A percentile compares a stretch with the other conserved stretches of the same genome.
These are phyloP conservation scores for Cabera pusaria DNA, from an alignment of 2,888 invertebrate genomes.

Conservation along the genomic window DNA sequence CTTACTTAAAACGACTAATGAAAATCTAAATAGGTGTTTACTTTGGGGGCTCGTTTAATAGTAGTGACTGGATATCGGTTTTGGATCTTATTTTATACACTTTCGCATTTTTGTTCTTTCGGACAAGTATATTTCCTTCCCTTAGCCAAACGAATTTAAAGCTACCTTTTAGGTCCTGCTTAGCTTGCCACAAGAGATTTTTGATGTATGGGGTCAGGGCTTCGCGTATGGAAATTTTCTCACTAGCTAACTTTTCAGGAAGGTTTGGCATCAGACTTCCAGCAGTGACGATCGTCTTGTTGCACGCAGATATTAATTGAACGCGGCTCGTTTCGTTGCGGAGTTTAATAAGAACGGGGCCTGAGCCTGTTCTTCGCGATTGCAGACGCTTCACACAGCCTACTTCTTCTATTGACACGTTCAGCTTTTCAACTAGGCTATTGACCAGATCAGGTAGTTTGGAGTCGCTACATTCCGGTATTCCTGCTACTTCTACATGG, in stretches of 20 bases:
- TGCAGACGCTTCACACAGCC: background rate
- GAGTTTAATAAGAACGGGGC: background rate
- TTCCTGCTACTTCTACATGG: background rate
- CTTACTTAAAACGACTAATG: too few species aligned
- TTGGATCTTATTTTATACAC: background rate
- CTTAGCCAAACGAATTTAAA: conserved; percentile 4
- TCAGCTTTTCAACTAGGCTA: background rate
- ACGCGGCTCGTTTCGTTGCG: background rate
- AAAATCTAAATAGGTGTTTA: too few species aligned
- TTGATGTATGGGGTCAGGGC: conserved; percentile 5
- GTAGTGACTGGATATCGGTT: background rate
- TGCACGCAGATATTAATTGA: background rate
- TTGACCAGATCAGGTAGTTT: background rate
- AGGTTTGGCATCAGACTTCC: conserved; percentile 5
- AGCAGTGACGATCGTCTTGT: background rate
- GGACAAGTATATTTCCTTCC: conserved; percentile 1
- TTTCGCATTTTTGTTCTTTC: background rate
- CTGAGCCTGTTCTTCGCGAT: background rate
- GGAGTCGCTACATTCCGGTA: background rate
- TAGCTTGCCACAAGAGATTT: conserved; percentile 6
- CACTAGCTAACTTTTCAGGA: background rate
- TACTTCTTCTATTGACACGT: background rate
- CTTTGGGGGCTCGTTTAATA: too few species aligned
- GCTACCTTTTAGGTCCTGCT: conserved; percentile 2
- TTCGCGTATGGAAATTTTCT: conserved; percentile 6